Conservation (phyloP, 2,113 vertebrate genomes). For the Etheostoma cragini region DNA sequence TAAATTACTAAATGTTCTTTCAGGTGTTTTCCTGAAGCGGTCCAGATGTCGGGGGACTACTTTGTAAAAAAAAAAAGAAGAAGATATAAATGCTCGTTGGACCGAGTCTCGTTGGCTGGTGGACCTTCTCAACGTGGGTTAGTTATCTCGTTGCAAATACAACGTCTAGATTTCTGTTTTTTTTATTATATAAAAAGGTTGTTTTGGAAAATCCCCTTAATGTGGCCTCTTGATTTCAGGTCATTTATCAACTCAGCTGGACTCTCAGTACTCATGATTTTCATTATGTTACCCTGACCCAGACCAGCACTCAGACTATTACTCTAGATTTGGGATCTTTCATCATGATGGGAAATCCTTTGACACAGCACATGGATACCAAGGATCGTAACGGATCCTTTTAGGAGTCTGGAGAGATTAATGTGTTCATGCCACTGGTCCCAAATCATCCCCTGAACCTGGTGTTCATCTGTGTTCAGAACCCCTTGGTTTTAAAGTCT, state of each 20-base stretch:
- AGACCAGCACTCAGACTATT: not conserved
- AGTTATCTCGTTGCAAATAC: not conserved
- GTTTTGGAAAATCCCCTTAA: not conserved
- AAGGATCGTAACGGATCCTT: not conserved
- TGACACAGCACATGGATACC: not conserved
- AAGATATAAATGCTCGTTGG: not conserved
- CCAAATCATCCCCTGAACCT: constrained; percentile 11
- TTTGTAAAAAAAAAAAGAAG: not conserved
- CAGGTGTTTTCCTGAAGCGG: constrained; percentile 37
- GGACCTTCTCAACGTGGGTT: not conserved
- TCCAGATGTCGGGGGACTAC: constrained; percentile 13
- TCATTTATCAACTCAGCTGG: not conserved
- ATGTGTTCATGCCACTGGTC: constrained; percentile 16
- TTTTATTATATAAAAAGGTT: not conserved
- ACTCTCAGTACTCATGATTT: not conserved
- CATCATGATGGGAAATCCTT: not conserved
- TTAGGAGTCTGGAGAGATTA: not conserved
- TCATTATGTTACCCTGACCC: no score
- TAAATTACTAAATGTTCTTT: constrained; percentile 19
- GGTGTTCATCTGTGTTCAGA: constrained; percentile 11
- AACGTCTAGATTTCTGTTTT: not conserved
- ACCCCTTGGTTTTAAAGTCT: constrained; percentile 43
- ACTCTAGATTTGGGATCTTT: not conserved
- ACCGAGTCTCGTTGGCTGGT: not conserved
- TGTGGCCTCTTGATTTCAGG: not conserved